A percentile compares a stretch with the other conserved stretches of the same genome.
Conservation (phyloP, 2,888 invertebrate genomes). For the Heliconius hortense region DNA sequence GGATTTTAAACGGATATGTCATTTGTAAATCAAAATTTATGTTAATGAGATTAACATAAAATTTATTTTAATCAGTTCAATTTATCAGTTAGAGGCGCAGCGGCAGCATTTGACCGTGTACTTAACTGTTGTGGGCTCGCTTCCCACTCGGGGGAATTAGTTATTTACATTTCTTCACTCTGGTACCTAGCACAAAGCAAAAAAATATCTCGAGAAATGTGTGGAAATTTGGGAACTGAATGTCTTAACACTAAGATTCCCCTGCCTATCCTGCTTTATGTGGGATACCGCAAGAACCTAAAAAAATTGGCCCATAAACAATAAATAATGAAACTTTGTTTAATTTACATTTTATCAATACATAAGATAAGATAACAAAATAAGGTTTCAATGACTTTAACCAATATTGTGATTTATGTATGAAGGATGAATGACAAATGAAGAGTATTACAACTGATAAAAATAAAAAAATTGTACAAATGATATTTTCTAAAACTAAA, state of each 20-base stretch:
- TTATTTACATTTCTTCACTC: background rate
- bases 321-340: background rate
- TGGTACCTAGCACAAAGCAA: background rate
- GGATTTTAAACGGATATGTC: too few species aligned
- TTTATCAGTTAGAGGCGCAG: background rate
- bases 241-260: background rate
- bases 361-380: conserved; percentile 13
- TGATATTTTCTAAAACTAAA: background rate
- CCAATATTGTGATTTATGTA: conserved; percentile 1
- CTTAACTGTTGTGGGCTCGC: background rate
- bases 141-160: too few species aligned
- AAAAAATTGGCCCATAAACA: background rate
- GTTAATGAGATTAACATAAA: background rate
- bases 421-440: too few species aligned
- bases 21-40: background rate
- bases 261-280: background rate
- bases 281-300: background rate
- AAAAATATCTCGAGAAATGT: too few species aligned
- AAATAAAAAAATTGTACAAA: background rate
- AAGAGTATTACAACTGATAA: background rate
- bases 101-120: background rate
- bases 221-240: too few species aligned
- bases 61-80: background rate
- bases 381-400: background rate
- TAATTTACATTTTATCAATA: background rate